phyloP scores from a whole-genome alignment of 2,113 vertebrate genomes.

The Delphinapterus leucas region DNA sequence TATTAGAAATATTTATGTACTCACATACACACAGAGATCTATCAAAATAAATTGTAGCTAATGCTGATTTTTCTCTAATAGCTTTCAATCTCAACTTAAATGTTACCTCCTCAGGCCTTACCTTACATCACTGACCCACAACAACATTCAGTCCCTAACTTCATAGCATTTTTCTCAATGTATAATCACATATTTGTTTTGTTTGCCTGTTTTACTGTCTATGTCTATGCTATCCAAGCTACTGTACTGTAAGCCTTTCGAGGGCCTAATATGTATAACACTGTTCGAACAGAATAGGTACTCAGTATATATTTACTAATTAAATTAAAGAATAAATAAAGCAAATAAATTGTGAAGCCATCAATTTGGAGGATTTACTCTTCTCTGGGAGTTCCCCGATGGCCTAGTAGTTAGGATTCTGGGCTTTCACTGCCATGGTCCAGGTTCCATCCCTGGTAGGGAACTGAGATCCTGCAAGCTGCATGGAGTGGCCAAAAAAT shows the following conservation, averaged over 20 bases:
- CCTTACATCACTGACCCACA: not conserved
- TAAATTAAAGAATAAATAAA: not conserved
- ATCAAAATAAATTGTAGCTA: constrained; percentile 16
- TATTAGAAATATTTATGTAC: not conserved
- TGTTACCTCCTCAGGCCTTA: not conserved
- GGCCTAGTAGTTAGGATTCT: not conserved
- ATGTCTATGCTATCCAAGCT: not conserved
- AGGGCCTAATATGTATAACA: not conserved
- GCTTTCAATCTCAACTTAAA: constrained; percentile 16
- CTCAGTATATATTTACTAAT: not conserved
- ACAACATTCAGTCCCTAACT: not conserved
- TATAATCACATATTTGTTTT: not conserved
- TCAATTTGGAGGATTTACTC: not conserved
- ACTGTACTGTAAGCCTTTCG: not conserved
- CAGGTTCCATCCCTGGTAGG: not conserved
- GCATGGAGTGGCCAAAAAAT: not conserved
- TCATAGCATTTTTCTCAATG: not conserved
- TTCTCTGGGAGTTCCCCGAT: not conserved
- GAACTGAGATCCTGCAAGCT: not conserved
- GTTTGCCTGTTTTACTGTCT: not conserved
- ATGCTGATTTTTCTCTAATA: not conserved
- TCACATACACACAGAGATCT: not conserved
- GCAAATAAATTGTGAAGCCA: not conserved
- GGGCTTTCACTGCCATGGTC: not conserved
- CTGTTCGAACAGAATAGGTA: not conserved